These are phyloP conservation scores for Chrysocyon brachyurus DNA, from an alignment of 2,797 vertebrate genomes.

Conservation along the genomic window DNA sequence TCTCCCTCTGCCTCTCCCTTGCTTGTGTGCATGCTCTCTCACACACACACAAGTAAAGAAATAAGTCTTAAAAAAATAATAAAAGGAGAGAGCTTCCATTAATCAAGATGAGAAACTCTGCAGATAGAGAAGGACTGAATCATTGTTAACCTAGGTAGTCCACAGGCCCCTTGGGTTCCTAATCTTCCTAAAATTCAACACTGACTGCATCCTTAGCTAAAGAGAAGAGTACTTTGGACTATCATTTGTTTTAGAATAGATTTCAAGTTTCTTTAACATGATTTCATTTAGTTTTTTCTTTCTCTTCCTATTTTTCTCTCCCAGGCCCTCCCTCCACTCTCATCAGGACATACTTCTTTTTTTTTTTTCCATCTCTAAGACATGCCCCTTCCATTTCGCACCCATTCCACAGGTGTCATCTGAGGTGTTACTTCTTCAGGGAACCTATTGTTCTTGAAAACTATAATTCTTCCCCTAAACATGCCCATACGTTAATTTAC, in stretches of 20 bases:
- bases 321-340: too few species aligned
- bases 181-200: neutral
- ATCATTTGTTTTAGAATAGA: neutral
- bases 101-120: neutral
- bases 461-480: neutral
- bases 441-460: neutral
- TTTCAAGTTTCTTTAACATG: neutral
- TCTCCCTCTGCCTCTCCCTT: neutral
- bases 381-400: neutral
- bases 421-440: neutral
- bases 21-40: neutral
- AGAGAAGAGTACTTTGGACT: neutral
- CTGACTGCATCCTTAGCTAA: neutral
- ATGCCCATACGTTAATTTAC: neutral
- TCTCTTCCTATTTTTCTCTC: neutral
- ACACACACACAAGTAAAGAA: neutral
- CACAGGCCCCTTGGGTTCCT: neutral
- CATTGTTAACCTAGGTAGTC: neutral
- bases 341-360: neutral
- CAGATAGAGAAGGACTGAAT: neutral
- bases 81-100: neutral
- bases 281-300: constrained; percentile 21
- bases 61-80: neutral
- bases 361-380: neutral
- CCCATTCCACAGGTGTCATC: neutral